Evolutionary conservation across 2,113 vertebrate species (phyloP), one percentile per base, ranked within the genome.

Genomic region (Triplophysa tibetana): DNA sequence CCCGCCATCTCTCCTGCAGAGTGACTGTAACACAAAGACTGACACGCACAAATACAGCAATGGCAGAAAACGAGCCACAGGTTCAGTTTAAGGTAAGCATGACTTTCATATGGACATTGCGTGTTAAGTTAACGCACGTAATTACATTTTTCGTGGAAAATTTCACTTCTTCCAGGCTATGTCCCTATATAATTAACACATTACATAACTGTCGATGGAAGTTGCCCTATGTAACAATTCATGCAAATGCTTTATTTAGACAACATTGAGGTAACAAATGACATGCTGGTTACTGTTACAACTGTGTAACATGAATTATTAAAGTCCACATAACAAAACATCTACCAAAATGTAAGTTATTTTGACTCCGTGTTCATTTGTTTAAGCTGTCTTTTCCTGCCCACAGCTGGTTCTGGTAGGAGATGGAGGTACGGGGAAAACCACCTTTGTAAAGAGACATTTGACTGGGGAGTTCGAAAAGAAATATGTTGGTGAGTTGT

Each of bases 401-500:
- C 77, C 7, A 9, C 90, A 99, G 97, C 92, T 99, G 67, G 97
- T 99, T 65, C 86, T 99, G 79, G 98, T 99, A 13, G 97, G 98
- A 11, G 97, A 99, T 81, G 97, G 98, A 84, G 96, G 98, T 61
- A 99, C 97, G 7, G 96, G 98, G 0, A 99, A 99, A 88, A 99
- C 97, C 0, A 98, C 97, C 1, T 99, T 99, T 78, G 97, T 99
- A 82, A 99, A 99, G 83, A 95, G 97, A 70, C 97, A 98, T 56
- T 91, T 98, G 85, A 99, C 96, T 63, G 97, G 97, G 84, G 96
- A 99, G 91, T 99, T 99, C 88, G 97, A 98, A 86, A 99, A 99
- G 94, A 99, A 99, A 92, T 99, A 99, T 92, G 97, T 99, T 85
- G 98, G 97, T 99, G 92, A 88, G 93, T 90, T 54, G 1, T 10